These are phyloP conservation scores for Spinus pinus DNA, from an alignment of 2,797 vertebrate genomes.

Conservation along the genomic window DNA sequence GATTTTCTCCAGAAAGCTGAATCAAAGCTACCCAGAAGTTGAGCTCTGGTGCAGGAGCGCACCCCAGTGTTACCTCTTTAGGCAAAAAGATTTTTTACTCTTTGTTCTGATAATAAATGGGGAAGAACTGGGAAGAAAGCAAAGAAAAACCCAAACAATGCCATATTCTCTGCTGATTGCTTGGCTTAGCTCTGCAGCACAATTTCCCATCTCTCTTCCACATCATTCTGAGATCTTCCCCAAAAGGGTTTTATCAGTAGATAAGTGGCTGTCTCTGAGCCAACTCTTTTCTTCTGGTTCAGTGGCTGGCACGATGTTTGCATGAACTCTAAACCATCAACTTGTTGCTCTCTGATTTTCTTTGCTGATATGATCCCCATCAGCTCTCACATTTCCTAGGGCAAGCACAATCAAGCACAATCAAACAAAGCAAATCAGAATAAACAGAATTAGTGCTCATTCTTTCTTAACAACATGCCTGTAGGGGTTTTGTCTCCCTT, in stretches of 20 bases:
- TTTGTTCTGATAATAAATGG: neutral
- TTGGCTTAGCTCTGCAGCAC: neutral
- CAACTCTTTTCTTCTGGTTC: neutral
- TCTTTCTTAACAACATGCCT: neutral
- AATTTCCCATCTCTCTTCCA: neutral
- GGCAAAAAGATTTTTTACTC: neutral
- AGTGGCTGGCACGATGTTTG: neutral
- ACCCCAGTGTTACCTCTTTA: neutral
- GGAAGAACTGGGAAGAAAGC: neutral
- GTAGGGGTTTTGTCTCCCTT: neutral
- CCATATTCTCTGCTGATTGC: neutral
- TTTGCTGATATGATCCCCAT: neutral
- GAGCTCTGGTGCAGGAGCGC: neutral
- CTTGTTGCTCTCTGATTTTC: neutral
- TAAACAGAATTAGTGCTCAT: neutral
- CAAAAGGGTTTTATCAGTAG: neutral
- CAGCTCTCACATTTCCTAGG: neutral
- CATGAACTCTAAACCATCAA: neutral
- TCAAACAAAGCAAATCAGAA: neutral
- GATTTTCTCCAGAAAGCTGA: neutral
- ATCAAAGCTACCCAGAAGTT: neutral
- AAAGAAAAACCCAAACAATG: neutral
- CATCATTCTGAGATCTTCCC: neutral
- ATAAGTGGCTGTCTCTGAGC: neutral
- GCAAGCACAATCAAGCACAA: neutral